Evolutionary conservation across 2,888 invertebrate genomes (phyloP), one percentile per base, ranked within the genome.

Genomic region (Adelognathus sp.): DNA sequence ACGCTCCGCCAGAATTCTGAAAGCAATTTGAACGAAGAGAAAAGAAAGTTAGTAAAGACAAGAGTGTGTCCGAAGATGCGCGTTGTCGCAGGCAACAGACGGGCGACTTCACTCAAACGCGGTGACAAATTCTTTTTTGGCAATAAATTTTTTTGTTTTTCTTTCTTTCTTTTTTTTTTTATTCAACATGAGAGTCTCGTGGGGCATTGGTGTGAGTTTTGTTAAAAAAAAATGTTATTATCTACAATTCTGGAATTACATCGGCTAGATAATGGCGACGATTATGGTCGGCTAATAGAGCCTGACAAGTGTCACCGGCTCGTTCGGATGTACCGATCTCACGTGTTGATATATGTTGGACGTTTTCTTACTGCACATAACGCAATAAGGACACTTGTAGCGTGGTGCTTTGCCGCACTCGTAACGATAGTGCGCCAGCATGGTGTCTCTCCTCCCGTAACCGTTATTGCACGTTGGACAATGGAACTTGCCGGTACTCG

Each of bases 381-480:
- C 66, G 76, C 92, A 92, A 46, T 91, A 88, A 4, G 91, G 90
- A 63, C 92, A 92, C 73, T 88, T 86, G 84, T 88, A 92, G 18
- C 90, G 86, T 4, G 91, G 91, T 9, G 88, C 88, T 83, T 89
- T 88, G 18, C 91, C 90, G 75, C 92, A 92, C 80, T 92, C 91
- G 85, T 91, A 90, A 46, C 91, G 88, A 80, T 86, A 89, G 81
- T 92, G 92, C 36, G 88, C 87, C 82, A 90, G 81, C 89, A 92
- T 90, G 31, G 91, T 90, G 82, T 90, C 89, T 27, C 90, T 86
- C 56, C 90, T 88, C 16, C 89, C 86, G 78, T 92, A 92, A 52
- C 89, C 89, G 77, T 88, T 91, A 84, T 90, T 89, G 82, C 92
- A 92, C 64, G 86, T 89, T 5, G 91, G 90, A 84, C 92, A 92